Evolutionary conservation across 2,888 invertebrate species (phyloP), one percentile per base, ranked within the genome.

Genomic region (Drosophila buzzatii): DNA sequence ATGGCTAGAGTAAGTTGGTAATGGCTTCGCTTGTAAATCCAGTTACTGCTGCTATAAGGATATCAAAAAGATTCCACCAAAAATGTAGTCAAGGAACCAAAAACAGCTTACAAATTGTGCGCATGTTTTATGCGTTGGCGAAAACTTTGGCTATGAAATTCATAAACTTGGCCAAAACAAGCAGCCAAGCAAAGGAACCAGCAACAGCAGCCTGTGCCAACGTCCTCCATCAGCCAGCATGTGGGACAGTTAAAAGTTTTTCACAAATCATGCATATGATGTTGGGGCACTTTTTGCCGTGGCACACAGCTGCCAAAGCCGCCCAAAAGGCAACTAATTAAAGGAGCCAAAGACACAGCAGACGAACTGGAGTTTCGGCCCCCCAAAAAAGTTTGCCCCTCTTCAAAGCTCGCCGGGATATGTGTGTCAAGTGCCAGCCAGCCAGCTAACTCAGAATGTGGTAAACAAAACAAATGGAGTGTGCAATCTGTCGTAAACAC

Each of bases 401-500:
- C 52, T 56, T 70, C 64, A 74, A 81, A 69, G 75, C 70, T 69
- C 51, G 64, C 41, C 61, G 39, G 62, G 56, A 35, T 35, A 86
- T 74, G 70, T 85, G 80, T 89, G 85, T 85, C 90, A 87, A 85
- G 90, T 85, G 82, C 66, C 67, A 71, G 49, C 47, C 58, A 31
- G n/a, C 49, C 49, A 51, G 51, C 31, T 49, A 49, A 14, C 16
- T 18, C 31, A 31, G 68, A 75, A 77, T 86, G 84, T 77, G 81
- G 81, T 79, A 87, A 90, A 82, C 81, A 90, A 88, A 89, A 90
- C 86, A 88, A 89, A 89, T 89, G 91, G 86, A 84, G 91, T 91
- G 89, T 89, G 89, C 89, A 89, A 89, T 91, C 89, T 87, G 90
- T 80, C 84, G 90, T 84, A 87, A 90, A 87, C 90, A 90, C 86